These are phyloP conservation scores for Cuculus canorus DNA, from an alignment of 2,797 vertebrate species.

Conservation along the genomic window DNA sequence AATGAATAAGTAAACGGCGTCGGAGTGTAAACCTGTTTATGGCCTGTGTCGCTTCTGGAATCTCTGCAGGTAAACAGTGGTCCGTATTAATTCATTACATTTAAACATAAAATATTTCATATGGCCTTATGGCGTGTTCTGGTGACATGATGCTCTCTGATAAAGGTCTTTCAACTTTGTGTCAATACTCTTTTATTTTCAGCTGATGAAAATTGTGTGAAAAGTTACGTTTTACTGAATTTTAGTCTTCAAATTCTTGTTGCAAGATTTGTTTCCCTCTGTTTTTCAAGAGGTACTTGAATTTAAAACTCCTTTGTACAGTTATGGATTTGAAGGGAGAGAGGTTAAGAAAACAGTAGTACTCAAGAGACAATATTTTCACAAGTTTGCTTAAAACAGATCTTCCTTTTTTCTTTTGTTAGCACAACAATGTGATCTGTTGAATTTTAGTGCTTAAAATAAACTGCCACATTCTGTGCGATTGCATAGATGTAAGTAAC, in stretches of 20 bases:
- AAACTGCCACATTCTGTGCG: accelerated
- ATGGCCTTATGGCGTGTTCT: accelerated
- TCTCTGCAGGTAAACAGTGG: not conserved
- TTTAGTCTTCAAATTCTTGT: not conserved
- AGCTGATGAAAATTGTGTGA: not conserved
- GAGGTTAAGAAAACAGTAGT: not conserved
- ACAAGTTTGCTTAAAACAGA: not conserved
- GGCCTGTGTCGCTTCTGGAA: constrained; percentile 19
- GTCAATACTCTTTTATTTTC: not conserved
- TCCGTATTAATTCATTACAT: not conserved
- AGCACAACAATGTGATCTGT: not conserved
- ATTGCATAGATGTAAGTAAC: not conserved
- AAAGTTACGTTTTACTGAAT: not conserved
- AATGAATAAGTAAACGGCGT: not conserved
- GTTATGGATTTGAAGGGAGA: not conserved
- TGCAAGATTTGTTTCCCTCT: not conserved
- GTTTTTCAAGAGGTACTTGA: not conserved
- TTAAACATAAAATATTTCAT: not conserved
- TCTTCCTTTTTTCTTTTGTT: not conserved
- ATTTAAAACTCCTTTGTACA: not conserved
- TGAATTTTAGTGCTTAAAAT: not conserved
- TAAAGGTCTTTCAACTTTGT: not conserved
- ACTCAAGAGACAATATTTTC: not conserved
- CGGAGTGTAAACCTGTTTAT: not conserved
- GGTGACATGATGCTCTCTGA: not conserved